A percentile compares a stretch with the other conserved stretches of the same genome.
These are phyloP conservation scores for Drosophila paulistorum DNA, from an alignment of 1,140 invertebrate genomes.

Conservation along the genomic window DNA sequence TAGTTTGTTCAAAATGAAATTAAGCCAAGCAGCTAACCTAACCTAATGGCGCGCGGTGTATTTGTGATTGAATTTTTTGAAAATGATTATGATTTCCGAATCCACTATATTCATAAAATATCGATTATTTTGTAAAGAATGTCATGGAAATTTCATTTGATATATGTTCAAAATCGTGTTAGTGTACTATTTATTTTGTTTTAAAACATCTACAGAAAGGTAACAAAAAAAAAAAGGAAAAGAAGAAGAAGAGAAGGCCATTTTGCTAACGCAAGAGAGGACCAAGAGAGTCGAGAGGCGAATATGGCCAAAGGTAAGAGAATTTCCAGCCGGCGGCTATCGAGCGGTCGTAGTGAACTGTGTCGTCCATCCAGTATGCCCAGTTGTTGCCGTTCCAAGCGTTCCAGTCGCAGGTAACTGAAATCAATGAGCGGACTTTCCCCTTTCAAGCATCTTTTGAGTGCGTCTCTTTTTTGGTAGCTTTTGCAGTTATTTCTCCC, in stretches of 20 bases:
- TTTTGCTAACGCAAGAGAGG: background rate
- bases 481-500: conserved; percentile 2
- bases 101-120: background rate
- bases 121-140: background rate
- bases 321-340: background rate
- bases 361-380: background rate
- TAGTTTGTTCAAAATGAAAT: too few relatives aligned
- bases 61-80: too few relatives aligned
- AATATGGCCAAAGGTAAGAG: background rate
- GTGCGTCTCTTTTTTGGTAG: conserved; percentile 1
- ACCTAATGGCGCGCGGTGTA: too few relatives aligned
- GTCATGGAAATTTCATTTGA: background rate
- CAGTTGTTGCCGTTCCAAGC: conserved; percentile 17
- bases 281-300: background rate
- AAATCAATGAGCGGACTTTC: too few relatives aligned
- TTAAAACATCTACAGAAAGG: background rate
- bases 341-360: background rate
- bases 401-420: conserved; percentile 32
- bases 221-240: background rate
- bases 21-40: too few relatives aligned
- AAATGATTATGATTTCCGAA: too few relatives aligned
- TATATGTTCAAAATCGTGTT: background rate
- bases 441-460: background rate
- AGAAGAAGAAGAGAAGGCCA: background rate
- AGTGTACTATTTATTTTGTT: conserved; percentile 6